A percentile compares a stretch with the other conserved stretches of the same genome.
phyloP scores from a whole-genome alignment of 1,140 invertebrate species.

The Brachystomella parvula region DNA sequence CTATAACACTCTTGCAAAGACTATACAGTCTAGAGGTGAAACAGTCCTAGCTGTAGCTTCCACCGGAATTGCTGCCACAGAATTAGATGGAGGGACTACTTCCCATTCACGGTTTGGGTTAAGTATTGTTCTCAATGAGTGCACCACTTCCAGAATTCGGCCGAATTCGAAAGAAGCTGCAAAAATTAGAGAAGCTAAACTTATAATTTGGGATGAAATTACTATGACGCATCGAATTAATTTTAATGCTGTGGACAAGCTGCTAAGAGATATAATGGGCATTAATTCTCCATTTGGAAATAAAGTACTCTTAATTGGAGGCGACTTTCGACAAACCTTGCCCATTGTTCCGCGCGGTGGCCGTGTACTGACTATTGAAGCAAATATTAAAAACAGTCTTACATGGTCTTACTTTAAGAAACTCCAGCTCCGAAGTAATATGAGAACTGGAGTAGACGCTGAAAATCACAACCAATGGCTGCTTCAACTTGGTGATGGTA shows the following conservation, averaged over 20 bases:
- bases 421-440: slow-evolving; percentile 14
- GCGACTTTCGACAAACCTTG: slow-evolving; percentile 33
- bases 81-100: slow-evolving; percentile 26
- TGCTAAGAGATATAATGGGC: slow-evolving; percentile 3
- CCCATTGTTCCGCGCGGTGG: slow-evolving; percentile 23
- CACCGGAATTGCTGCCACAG: slow-evolving; percentile 31
- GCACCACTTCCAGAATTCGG: not conserved
- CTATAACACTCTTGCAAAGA: slow-evolving; percentile 10
- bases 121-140: slow-evolving; percentile 4
- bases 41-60: slow-evolving; percentile 20
- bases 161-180: not conserved
- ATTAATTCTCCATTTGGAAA: slow-evolving; percentile 19
- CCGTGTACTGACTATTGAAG: slow-evolving; percentile 16
- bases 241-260: slow-evolving; percentile 2
- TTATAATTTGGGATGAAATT: slow-evolving; percentile 26
- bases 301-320: slow-evolving; percentile 23
- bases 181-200: slow-evolving; percentile 2
- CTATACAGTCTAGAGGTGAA: not conserved
- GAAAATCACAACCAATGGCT: slow-evolving; percentile 7
- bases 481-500: slow-evolving; percentile 21
- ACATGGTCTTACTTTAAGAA: slow-evolving; percentile 3
- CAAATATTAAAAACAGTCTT: not conserved
- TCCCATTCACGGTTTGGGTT: slow-evolving; percentile 26
- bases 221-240: slow-evolving; percentile 8
- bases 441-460: slow-evolving; percentile 13